Percentiles rank a stretch among this genome's conserved stretches.
phyloP scores from a whole-genome alignment of 2,888 invertebrate genomes.

The Acleris emargana region DNA sequence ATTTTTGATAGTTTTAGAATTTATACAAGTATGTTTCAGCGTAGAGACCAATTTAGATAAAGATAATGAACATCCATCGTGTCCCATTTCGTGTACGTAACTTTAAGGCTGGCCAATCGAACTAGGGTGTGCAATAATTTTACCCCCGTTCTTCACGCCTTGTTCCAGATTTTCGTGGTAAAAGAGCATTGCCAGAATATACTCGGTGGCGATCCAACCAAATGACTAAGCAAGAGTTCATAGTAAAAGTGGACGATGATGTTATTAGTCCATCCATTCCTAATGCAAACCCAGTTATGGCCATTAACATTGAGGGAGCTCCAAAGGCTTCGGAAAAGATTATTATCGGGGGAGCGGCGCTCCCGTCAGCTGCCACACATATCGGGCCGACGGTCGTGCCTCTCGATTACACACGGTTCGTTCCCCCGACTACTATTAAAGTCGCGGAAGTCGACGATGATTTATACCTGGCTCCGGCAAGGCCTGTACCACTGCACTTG shows the following conservation, averaged over 20 bases:
- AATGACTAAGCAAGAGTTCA: conserved; percentile 65
- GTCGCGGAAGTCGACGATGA: conserved; percentile 41
- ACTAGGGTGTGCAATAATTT: background rate
- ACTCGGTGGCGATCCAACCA: conserved; percentile 68
- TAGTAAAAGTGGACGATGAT: conserved; percentile 77
- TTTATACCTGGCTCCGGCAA: conserved; percentile 27
- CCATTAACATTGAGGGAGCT: conserved; percentile 63
- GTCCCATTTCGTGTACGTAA: conserved; percentile 64
- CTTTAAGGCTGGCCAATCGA: conserved; percentile 1
- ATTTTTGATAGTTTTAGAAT: conserved; percentile 68
- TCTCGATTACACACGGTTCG: conserved; percentile 67
- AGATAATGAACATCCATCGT: conserved; percentile 53
- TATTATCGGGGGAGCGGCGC: conserved; percentile 65
- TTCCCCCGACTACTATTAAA: conserved; percentile 57
- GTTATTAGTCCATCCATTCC: conserved; percentile 52
- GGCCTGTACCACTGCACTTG: background rate
- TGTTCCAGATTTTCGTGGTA: conserved; percentile 60
- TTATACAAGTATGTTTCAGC: conserved; percentile 60
- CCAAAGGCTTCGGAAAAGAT: conserved; percentile 60
- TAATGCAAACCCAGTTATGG: conserved; percentile 55
- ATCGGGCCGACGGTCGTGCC: conserved; percentile 40
- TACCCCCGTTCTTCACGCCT: background rate
- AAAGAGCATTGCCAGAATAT: conserved; percentile 66
- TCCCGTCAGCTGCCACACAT: conserved; percentile 47
- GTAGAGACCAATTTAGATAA: conserved; percentile 53